Evolutionary conservation across 2,797 vertebrate species (phyloP).

Genomic region (Xiphophorus birchmanni): DNA sequence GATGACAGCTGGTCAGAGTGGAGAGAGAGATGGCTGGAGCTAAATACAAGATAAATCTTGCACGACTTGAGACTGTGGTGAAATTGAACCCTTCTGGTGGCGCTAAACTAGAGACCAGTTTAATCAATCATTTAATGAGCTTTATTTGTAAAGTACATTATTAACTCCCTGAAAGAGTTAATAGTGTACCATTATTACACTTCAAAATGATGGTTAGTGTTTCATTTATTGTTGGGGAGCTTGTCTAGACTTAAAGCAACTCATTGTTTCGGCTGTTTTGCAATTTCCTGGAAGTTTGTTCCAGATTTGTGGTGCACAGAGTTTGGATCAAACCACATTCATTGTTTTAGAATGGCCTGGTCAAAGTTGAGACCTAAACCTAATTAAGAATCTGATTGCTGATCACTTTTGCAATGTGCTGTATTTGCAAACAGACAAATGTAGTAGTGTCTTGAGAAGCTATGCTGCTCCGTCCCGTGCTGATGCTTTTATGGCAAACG

Average conservation of each 20-base stretch:
- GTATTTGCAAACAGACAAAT: slow-evolving; percentile 60
- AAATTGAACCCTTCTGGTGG: neutral
- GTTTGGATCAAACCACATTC: neutral
- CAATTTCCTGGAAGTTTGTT: too few species aligned
- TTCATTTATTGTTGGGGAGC: too few species aligned
- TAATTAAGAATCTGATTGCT: neutral
- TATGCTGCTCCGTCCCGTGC: slow-evolving; percentile 38
- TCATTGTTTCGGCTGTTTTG: too few species aligned
- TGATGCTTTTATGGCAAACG: slow-evolving; percentile 52
- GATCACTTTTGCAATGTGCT: neutral
- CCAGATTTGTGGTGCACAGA: too few species aligned
- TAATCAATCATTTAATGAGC: too few species aligned
- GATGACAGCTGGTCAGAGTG: neutral
- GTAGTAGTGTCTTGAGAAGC: slow-evolving; percentile 41
- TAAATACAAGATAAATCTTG: neutral
- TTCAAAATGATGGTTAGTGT: too few species aligned
- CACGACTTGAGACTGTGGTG: neutral
- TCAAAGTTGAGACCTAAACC: neutral
- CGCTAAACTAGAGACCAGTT: neutral
- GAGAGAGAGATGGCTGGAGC: neutral
- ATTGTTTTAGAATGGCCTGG: neutral
- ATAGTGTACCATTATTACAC: too few species aligned
- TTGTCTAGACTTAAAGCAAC: too few species aligned
- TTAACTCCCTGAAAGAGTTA: too few species aligned
- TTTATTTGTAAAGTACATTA: too few species aligned